Conservation (phyloP, 2,113 vertebrate species). For the Hemichromis elongatus region DNA sequence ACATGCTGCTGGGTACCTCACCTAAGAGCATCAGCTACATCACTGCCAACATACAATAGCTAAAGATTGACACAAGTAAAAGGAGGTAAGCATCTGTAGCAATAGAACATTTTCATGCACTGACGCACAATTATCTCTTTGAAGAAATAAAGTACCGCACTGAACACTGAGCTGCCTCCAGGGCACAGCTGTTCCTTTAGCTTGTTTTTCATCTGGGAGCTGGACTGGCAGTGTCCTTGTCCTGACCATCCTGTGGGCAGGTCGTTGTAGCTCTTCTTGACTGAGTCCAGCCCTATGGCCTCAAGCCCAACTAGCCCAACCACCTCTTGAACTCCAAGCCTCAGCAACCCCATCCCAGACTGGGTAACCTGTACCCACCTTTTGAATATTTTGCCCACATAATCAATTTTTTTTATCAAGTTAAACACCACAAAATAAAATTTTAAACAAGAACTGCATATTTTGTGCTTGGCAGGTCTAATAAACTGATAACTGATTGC, state of each 20-base stretch:
- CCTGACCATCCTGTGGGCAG: not conserved
- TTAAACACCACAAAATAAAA: not conserved
- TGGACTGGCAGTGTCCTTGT: not conserved
- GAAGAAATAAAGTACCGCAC: not conserved
- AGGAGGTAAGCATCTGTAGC: not conserved
- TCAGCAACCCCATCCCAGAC: not conserved
- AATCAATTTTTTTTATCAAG: not conserved
- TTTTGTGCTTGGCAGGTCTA: not conserved
- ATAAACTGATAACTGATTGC: not conserved
- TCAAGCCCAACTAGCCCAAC: not conserved
- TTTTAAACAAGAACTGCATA: not conserved
- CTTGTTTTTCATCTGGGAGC: not conserved
- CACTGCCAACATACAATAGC: not conserved
- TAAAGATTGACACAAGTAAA: not conserved
- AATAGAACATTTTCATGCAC: fast-evolving
- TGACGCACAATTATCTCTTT: not conserved
- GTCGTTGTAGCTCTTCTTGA: fast-evolving
- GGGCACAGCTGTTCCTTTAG: not conserved
- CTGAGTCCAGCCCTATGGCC: not conserved
- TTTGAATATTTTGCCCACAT: not conserved
- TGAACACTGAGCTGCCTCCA: fast-evolving
- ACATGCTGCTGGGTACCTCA: not conserved
- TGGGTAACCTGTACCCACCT: not conserved
- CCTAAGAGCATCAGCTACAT: not conserved
- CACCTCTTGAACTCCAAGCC: not conserved